phyloP scores from a whole-genome alignment of 2,113 vertebrate genomes.

The Pachyramphus minor region DNA sequence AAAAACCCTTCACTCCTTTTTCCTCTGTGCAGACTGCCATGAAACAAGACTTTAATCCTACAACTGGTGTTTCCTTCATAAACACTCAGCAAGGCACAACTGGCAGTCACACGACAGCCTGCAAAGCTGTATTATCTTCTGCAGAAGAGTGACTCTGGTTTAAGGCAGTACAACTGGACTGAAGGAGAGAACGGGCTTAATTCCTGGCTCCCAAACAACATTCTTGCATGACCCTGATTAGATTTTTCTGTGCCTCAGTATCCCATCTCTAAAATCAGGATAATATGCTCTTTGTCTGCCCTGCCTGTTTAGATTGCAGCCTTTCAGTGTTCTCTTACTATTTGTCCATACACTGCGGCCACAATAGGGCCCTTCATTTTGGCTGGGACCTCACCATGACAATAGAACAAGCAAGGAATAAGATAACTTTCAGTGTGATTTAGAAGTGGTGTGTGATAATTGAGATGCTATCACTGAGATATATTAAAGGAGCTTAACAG shows the following conservation, averaged over 20 bases:
- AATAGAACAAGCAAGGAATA: background rate
- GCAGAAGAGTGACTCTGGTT: background rate
- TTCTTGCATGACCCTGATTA: constrained; percentile 42
- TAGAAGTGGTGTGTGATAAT: background rate
- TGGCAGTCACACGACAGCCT: background rate
- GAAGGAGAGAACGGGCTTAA: background rate
- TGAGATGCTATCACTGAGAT: background rate
- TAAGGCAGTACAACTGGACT: background rate
- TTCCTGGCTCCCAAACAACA: constrained; percentile 23
- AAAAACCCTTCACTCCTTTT: background rate
- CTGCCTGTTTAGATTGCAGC: constrained; percentile 48
- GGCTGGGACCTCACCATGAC: background rate
- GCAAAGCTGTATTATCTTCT: constrained; percentile 5
- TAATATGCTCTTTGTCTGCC: constrained; percentile 52
- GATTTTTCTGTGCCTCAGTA: constrained; percentile 56
- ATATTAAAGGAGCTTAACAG: background rate
- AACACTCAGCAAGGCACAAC: constrained; percentile 31
- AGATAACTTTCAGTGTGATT: background rate
- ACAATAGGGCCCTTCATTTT: constrained; percentile 53
- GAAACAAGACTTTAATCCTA: constrained; percentile 14
- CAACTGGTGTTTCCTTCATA: constrained; percentile 16
- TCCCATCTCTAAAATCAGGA: constrained; percentile 57
- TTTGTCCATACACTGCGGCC: background rate
- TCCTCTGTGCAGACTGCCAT: background rate
- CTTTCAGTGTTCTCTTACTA: constrained; percentile 36